Conservation (phyloP, 2,888 invertebrate genomes). For the Xestobium rufovillosum region DNA sequence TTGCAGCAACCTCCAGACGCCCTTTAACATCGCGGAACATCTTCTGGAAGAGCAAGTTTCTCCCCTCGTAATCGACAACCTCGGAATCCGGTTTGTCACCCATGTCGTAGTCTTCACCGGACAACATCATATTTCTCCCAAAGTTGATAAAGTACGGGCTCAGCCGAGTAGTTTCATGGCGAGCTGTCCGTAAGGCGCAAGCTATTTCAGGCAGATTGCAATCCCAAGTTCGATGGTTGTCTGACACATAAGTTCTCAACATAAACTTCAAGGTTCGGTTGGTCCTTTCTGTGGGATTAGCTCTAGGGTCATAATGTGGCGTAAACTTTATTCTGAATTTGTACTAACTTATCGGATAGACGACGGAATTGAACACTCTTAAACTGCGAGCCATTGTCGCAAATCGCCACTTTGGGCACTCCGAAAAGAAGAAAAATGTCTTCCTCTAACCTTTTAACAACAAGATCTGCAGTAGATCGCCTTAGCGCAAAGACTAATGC, state of each 20-base stretch:
- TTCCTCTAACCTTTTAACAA: constrained; percentile 13
- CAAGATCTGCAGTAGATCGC: constrained; percentile 7
- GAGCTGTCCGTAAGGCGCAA: constrained; percentile 5
- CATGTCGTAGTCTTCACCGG: no score
- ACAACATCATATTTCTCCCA: constrained; percentile 14
- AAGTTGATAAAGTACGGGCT: constrained; percentile 17
- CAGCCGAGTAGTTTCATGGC: constrained; percentile 13
- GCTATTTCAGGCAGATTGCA: neutral
- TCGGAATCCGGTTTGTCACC: no score
- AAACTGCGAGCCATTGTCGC: no score
- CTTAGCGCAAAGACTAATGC: constrained; percentile 14
- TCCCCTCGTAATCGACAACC: no score
- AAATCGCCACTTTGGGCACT: neutral
- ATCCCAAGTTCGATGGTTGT: neutral
- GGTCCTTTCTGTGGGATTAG: constrained; percentile 17
- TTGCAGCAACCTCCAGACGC: no score
- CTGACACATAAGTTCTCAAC: constrained; percentile 15
- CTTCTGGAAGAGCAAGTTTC: no score
- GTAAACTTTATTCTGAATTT: no score
- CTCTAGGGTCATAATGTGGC: constrained; percentile 27
- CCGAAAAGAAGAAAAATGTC: constrained; percentile 10
- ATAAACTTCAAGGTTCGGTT: constrained; percentile 16
- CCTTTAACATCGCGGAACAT: no score
- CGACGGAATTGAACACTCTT: no score
- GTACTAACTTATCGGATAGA: no score